Conservation (phyloP, 2,113 vertebrate species). For the Calyptomena viridis region DNA sequence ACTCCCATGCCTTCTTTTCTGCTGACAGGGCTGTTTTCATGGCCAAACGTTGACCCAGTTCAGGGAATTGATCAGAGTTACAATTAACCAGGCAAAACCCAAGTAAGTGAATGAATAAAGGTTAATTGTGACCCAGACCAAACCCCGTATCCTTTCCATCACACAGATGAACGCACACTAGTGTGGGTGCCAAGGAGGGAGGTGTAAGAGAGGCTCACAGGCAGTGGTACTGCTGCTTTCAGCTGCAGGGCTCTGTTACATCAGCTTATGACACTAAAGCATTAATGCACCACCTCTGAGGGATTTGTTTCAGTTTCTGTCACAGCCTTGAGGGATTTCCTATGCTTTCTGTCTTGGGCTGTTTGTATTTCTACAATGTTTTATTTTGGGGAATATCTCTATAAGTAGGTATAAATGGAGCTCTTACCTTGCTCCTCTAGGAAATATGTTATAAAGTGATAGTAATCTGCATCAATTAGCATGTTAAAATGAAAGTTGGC, state of each 20-base stretch:
- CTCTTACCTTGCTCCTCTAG: not conserved
- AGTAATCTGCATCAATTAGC: not conserved
- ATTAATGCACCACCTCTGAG: not conserved
- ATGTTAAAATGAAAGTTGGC: not conserved
- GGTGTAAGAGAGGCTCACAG: not conserved
- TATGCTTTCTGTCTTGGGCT: not conserved
- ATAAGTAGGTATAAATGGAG: not conserved
- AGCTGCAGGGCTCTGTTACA: not conserved
- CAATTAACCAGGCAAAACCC: not conserved
- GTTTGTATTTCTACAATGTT: not conserved
- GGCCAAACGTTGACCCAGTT: not conserved
- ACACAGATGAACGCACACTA: accelerated
- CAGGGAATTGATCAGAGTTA: not conserved
- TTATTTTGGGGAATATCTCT: not conserved
- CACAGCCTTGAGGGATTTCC: not conserved
- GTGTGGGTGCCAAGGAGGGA: not conserved
- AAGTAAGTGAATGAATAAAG: not conserved
- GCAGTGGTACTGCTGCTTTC: not conserved
- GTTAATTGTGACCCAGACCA: not conserved
- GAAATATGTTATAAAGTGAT: not conserved
- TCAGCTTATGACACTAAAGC: not conserved
- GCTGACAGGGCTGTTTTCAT: not conserved
- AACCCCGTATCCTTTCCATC: not conserved
- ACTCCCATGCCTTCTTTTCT: not conserved
- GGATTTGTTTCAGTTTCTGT: not conserved